Percentiles rank a stretch among this genome's conserved stretches.
These are phyloP conservation scores for Liparis tanakae DNA, from an alignment of 2,797 vertebrate genomes.

Conservation along the genomic window DNA sequence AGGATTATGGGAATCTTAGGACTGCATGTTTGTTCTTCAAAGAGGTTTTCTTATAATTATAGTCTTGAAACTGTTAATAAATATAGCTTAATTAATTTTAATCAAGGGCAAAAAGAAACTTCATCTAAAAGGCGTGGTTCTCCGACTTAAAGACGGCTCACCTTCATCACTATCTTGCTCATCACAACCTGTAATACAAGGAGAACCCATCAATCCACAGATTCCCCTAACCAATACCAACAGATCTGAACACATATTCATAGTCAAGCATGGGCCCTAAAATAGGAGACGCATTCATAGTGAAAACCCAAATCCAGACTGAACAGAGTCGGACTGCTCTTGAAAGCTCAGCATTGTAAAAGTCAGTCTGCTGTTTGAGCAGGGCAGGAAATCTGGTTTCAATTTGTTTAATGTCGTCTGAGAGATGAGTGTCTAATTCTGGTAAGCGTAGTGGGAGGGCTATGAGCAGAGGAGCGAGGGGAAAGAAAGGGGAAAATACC, in stretches of 20 bases:
- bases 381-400: slow-evolving; percentile 73
- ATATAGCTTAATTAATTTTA: not conserved
- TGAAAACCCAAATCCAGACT: slow-evolving; percentile 33
- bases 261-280: slow-evolving; percentile 13
- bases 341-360: slow-evolving; percentile 57
- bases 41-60: slow-evolving; percentile 1
- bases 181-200: not conserved
- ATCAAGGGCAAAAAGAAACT: not conserved
- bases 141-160: not conserved
- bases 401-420: slow-evolving; percentile 72
- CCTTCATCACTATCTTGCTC: slow-evolving; percentile 14
- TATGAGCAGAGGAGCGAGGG: slow-evolving; percentile 31
- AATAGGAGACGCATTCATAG: slow-evolving; percentile 19
- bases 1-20: not conserved
- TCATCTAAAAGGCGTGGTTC: not conserved
- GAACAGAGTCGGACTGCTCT: slow-evolving; percentile 32
- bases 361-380: slow-evolving; percentile 45
- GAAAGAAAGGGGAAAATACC: slow-evolving; percentile 52
- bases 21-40: not conserved
- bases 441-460: slow-evolving; percentile 63
- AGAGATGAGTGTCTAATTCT: slow-evolving; percentile 70
- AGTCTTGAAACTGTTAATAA: not conserved
- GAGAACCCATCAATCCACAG: slow-evolving; percentile 21
- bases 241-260: slow-evolving; percentile 2
- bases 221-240: not conserved